Base-by-base conservation (phyloP, 1,140 invertebrate genomes). In the Leptinotarsa undecemlineata region DNA sequence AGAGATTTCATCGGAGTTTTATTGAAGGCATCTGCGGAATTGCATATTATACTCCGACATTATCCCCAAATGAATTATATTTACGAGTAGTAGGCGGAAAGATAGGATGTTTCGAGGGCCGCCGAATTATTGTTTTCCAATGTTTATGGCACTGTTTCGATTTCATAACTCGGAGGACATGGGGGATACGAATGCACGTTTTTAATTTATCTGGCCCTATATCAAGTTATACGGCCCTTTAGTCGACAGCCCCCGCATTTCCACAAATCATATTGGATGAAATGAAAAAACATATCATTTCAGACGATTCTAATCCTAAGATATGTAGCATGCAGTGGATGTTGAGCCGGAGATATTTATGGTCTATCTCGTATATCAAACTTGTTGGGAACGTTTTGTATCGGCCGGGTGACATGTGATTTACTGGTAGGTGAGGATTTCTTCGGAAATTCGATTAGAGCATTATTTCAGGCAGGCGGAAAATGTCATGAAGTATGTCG, bases 151-250 rank as follows among this genome's bases (percentile, higher is more conserved):
- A 80, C 82, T 82, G 85, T 85, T 86, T 85, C 85, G 83, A 86
- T 86, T 86, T 86, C 85, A 86, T 86, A 86, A 86, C 84, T 84
- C 81, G 81, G 78, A 70, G 76, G 77, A 78, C 79, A 74, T 74
- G 76, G 80, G 76, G 76, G 72, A 74, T 76, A 77, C 68, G 79
- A 79, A 80, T 82, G 80, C 81, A 85, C 84, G 84, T 86, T 86
- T 86, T 86, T 86, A 86, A 86, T 86, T 86, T 86, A 86, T 86
- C 84, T 82, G 82, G 81, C 82, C 77, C 82, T 86, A 85, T 83
- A 86, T 86, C 85, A 86, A 81, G 81, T 82, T 83, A 82, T 83
- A 83, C 79, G 82, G 82, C 78, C 73, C 79, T 81, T 80, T 80
- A 78, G 77, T 79, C 77, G 80, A 81, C 82, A 80, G 81, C 78